Evolutionary conservation across 2,113 vertebrate species (phyloP).

Genomic region (Calypte anna): DNA sequence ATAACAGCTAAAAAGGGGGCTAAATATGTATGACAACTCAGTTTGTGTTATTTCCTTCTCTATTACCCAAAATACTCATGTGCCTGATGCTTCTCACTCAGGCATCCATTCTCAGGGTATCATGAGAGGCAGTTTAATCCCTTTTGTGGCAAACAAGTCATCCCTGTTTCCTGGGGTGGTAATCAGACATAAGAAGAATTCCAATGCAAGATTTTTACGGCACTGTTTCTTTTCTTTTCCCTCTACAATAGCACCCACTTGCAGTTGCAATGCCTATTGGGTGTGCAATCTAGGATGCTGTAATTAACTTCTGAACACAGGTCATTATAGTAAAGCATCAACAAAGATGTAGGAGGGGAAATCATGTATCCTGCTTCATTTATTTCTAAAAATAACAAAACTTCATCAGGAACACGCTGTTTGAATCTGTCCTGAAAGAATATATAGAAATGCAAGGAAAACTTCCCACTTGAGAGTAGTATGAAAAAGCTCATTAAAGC

Average conservation of each 20-base stretch:
- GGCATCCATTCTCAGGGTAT: not conserved
- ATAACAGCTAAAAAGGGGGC: not conserved
- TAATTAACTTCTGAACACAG: constrained; percentile 69
- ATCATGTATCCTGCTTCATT: constrained; percentile 44
- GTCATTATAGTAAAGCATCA: constrained; percentile 66
- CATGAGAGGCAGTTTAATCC: not conserved
- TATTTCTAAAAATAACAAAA: constrained; percentile 71
- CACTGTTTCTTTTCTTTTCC: constrained; percentile 36
- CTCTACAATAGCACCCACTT: constrained; percentile 42
- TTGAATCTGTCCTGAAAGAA: constrained; percentile 31
- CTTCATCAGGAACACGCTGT: constrained; percentile 27
- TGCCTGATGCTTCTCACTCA: constrained; percentile 3
- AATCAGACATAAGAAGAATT: constrained; percentile 29
- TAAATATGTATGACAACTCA: not conserved
- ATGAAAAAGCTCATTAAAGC: constrained; percentile 21
- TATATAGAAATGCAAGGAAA: not conserved
- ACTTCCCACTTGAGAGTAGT: constrained; percentile 12
- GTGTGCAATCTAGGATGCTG: constrained; percentile 15
- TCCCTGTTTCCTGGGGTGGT: not conserved
- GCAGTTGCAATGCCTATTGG: constrained; percentile 24
- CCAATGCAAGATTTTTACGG: not conserved
- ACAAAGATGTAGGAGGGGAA: constrained; percentile 57
- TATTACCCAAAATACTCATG: not conserved
- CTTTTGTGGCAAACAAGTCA: not conserved
- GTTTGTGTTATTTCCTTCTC: not conserved